Conservation (phyloP, 2,113 vertebrate species). For the Athene noctua region DNA sequence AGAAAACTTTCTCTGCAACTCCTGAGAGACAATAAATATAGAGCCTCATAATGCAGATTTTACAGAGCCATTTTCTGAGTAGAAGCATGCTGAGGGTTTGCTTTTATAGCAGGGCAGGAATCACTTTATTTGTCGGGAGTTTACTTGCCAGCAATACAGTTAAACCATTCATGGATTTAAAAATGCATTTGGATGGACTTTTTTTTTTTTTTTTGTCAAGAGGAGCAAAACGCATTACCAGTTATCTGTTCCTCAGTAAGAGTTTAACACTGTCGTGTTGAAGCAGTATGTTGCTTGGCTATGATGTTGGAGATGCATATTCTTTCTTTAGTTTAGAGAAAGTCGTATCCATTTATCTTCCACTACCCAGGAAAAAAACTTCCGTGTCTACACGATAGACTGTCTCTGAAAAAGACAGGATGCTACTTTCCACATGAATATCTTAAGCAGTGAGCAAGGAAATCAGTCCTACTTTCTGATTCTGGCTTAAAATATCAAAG, state of each 20-base stretch:
- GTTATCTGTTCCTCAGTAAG: not conserved
- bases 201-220: not conserved
- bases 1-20: not conserved
- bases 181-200: not conserved
- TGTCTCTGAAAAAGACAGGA: not conserved
- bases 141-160: not conserved
- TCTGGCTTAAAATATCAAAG: not conserved
- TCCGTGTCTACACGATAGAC: accelerated
- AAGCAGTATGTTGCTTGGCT: not conserved
- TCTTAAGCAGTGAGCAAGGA: not conserved
- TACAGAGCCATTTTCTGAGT: not conserved
- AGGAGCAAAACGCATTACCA: not conserved
- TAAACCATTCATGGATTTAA: not conserved
- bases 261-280: accelerated
- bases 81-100: not conserved
- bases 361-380: not conserved
- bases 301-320: not conserved
- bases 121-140: not conserved
- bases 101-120: not conserved
- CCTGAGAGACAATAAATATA: not conserved
- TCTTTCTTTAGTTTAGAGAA: not conserved
- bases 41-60: not conserved
- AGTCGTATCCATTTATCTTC: not conserved
- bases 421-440: not conserved
- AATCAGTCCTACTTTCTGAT: not conserved